Conservation (phyloP, 2,888 invertebrate genomes). For the Epinotia demarniana region DNA sequence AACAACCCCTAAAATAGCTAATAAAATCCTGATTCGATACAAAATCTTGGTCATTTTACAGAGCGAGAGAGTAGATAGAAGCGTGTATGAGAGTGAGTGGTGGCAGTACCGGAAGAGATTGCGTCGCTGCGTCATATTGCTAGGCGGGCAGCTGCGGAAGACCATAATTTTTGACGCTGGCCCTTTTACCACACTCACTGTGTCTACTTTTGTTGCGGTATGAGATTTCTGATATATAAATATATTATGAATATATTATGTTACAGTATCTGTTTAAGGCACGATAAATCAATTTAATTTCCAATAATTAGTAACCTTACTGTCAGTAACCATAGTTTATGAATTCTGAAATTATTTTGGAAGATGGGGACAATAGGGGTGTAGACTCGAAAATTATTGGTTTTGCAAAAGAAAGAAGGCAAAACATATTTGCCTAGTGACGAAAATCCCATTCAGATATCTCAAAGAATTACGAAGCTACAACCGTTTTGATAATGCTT, state of each 20-base stretch:
- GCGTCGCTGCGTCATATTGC: constrained; percentile 62
- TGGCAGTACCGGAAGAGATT: constrained; percentile 61
- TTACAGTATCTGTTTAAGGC: too few relatives aligned
- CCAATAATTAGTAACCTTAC: background rate
- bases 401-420: too few relatives aligned
- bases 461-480: too few relatives aligned
- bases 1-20: background rate
- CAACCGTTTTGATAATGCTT: too few relatives aligned
- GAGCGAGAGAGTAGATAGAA: constrained; percentile 65
- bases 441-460: too few relatives aligned
- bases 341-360: background rate
- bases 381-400: too few relatives aligned
- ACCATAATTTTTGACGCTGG: constrained; percentile 68
- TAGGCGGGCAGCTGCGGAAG: constrained; percentile 66
- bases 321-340: too few relatives aligned
- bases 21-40: background rate
- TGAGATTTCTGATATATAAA: constrained; percentile 45
- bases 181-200: constrained; percentile 66
- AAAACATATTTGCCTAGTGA: too few relatives aligned
- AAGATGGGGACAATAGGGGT: background rate
- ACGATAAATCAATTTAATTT: too few relatives aligned
- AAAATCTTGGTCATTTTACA: constrained; percentile 46
- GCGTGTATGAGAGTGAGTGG: constrained; percentile 69
- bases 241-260: background rate
- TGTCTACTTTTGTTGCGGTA: constrained; percentile 71